phyloP scores from a whole-genome alignment of 2,888 invertebrate species.

The Alsophila aescularia region DNA sequence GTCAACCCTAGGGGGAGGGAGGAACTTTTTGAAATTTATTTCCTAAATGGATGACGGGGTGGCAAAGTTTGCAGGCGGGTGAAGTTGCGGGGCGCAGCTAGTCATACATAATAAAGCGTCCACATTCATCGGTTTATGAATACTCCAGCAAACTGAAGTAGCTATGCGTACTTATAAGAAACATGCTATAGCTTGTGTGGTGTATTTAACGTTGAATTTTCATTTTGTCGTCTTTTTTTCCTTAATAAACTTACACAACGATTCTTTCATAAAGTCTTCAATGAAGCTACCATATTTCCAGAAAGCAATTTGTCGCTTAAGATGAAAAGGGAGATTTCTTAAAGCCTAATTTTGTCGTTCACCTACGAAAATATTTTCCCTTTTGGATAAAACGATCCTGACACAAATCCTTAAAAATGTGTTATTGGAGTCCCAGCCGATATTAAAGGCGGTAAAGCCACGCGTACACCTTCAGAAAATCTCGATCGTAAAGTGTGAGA shows the following conservation, averaged over 20 bases:
- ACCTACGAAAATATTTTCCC: conserved; percentile 59
- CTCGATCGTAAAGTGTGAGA: conserved; percentile 41
- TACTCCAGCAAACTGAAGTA: too few relatives aligned
- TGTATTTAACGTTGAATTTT: not conserved
- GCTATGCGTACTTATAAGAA: too few relatives aligned
- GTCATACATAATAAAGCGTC: too few relatives aligned
- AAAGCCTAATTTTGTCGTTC: conserved; percentile 56
- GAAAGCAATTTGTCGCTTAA: conserved; percentile 51
- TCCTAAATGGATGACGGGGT: too few relatives aligned
- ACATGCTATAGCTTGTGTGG: too few relatives aligned
- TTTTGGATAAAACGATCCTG: conserved; percentile 59
- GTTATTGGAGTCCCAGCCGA: conserved; percentile 56
- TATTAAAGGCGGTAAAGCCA: conserved; percentile 49
- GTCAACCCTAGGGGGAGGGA: too few relatives aligned
- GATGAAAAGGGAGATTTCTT: conserved; percentile 50
- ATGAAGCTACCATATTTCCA: conserved; percentile 26
- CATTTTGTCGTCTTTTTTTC: not conserved
- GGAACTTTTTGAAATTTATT: too few relatives aligned
- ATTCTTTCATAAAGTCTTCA: conserved; percentile 20
- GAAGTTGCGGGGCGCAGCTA: too few relatives aligned
- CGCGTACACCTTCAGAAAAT: conserved; percentile 40
- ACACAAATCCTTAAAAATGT: conserved; percentile 68
- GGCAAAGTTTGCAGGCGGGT: too few relatives aligned
- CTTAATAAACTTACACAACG: conserved; percentile 8
- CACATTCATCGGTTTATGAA: too few relatives aligned